Conservation (phyloP, 2,113 vertebrate genomes). For the Psettodes erumei region DNA sequence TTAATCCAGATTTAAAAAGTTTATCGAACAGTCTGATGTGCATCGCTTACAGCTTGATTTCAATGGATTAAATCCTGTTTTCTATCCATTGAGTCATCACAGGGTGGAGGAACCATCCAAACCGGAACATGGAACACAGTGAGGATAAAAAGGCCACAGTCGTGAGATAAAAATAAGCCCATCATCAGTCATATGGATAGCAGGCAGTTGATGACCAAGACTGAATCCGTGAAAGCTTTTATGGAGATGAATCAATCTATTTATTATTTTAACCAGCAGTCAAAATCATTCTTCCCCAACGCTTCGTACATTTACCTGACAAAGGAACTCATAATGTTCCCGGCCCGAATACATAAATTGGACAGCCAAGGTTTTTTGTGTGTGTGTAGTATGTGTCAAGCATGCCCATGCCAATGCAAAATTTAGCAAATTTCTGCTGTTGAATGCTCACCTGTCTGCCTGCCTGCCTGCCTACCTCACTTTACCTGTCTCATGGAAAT, state of each 20-base stretch:
- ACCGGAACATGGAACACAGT: slow-evolving; percentile 11
- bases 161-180: slow-evolving; percentile 23
- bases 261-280: slow-evolving; percentile 49
- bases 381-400: slow-evolving; percentile 14
- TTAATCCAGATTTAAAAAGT: slow-evolving; percentile 30
- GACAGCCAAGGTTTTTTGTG: slow-evolving; percentile 18
- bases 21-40: slow-evolving; percentile 11
- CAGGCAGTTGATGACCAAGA: slow-evolving; percentile 47
- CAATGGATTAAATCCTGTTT: slow-evolving; percentile 24
- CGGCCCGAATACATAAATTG: slow-evolving; percentile 65
- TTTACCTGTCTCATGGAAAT: slow-evolving; percentile 30
- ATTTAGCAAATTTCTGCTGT: slow-evolving; percentile 18
- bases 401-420: slow-evolving; percentile 15
- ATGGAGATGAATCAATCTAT: slow-evolving; percentile 59
- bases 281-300: slow-evolving; percentile 43
- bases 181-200: slow-evolving; percentile 23
- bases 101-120: neutral
- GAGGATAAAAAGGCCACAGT: neutral
- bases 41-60: slow-evolving; percentile 34
- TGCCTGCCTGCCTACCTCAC: slow-evolving; percentile 3
- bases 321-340: slow-evolving; percentile 58
- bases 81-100: neutral
- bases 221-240: slow-evolving; percentile 57
- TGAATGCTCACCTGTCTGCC: slow-evolving; percentile 31
- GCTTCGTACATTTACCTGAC: slow-evolving; percentile 64